Percentiles rank a stretch among this genome's conserved stretches.
Conservation (phyloP, 2,797 vertebrate species). For the Phalanger gymnotis region DNA sequence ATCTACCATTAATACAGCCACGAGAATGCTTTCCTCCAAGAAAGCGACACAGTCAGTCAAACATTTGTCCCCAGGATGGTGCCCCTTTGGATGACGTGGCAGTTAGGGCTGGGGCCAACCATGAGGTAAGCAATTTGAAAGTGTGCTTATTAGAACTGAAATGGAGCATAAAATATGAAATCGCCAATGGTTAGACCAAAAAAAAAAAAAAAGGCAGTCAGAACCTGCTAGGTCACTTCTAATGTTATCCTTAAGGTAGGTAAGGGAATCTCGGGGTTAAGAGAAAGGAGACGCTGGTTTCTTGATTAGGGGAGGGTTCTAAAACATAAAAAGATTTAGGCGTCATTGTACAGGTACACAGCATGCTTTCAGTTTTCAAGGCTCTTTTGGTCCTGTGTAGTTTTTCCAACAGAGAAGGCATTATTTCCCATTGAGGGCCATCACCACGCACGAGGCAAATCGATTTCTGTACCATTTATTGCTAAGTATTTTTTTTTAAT, state of each 20-base stretch:
- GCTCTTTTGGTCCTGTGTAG: conserved; percentile 31
- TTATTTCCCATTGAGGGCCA: conserved; percentile 36
- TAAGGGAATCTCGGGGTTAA: conserved; percentile 60
- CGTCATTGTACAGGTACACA: conserved; percentile 7
- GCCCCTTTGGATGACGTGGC: no score
- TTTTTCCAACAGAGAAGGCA: conserved; percentile 43
- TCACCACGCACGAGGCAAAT: background rate
- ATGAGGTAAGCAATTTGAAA: background rate
- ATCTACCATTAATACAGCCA: background rate
- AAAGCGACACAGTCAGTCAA: background rate
- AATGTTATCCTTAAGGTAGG: conserved; percentile 48
- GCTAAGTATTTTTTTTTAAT: conserved; percentile 26
- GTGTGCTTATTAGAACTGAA: conserved; percentile 10
- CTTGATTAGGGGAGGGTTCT: conserved; percentile 16
- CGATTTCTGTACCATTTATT: conserved; percentile 41
- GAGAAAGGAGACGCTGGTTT: conserved; percentile 15
- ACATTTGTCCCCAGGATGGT: background rate
- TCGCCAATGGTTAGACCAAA: conserved; percentile 26
- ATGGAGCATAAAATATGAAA: conserved; percentile 55
- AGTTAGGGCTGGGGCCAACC: background rate
- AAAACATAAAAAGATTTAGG: background rate
- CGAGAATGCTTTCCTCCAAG: background rate
- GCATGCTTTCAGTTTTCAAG: conserved; percentile 11
- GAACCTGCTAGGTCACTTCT: conserved; percentile 66
- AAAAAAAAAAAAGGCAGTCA: conserved; percentile 46